A percentile compares a stretch with the other conserved stretches of the same genome.
Conservation (phyloP, 2,888 invertebrate genomes). For the Drosophila anomelani region DNA sequence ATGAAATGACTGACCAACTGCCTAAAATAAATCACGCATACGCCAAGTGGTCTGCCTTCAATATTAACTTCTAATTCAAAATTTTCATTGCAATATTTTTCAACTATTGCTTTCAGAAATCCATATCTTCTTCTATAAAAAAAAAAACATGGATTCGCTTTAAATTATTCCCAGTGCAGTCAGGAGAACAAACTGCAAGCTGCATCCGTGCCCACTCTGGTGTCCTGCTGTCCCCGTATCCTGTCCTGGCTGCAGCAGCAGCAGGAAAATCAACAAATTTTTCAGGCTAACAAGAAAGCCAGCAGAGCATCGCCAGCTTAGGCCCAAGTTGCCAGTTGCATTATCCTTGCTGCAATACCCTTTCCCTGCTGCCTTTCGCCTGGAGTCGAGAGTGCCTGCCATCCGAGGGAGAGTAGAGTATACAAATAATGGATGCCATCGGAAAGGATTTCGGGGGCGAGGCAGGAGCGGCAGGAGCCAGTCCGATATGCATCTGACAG, state of each 20-base stretch:
- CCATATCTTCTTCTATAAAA: background rate
- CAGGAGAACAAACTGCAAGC: slow-evolving; percentile 7
- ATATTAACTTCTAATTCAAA: background rate
- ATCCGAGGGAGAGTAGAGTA: slow-evolving; percentile 18
- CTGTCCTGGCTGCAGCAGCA: slow-evolving; percentile 17
- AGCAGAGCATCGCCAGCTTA: slow-evolving; percentile 13
- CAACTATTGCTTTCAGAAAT: no score
- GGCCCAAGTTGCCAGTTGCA: slow-evolving; percentile 8
- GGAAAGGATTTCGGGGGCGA: background rate
- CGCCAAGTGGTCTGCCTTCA: background rate
- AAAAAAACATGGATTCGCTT: no score
- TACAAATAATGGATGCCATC: slow-evolving; percentile 28
- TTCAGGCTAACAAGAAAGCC: slow-evolving; percentile 21
- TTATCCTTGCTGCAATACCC: slow-evolving; percentile 7
- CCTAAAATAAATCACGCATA: background rate
- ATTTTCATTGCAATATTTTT: background rate
- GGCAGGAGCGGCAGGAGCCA: background rate
- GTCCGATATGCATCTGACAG: slow-evolving; percentile 54
- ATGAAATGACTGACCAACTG: background rate
- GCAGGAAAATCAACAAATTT: slow-evolving; percentile 43
- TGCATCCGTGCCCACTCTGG: background rate
- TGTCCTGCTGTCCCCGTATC: background rate
- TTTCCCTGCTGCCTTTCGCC: background rate
- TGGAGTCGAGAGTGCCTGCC: slow-evolving; percentile 8
- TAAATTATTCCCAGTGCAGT: background rate